Percentiles rank a stretch among this genome's conserved stretches.
These are phyloP conservation scores for Epinephelus lanceolatus DNA, from an alignment of 2,113 vertebrate species.

Conservation along the genomic window DNA sequence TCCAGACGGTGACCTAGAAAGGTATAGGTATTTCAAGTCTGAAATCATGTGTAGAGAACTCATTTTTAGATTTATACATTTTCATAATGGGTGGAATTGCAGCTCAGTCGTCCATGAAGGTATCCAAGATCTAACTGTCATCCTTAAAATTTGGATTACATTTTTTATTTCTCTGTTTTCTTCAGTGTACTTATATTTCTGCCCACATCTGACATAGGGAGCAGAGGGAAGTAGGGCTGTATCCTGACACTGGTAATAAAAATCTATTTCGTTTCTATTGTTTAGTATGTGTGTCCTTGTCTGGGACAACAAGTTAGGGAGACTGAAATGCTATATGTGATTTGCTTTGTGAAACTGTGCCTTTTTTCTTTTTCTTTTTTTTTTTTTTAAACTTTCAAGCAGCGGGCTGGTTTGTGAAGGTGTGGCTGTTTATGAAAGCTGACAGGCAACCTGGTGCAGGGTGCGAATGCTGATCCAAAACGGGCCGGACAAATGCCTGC, in stretches of 20 bases:
- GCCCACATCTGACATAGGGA: constrained; percentile 14
- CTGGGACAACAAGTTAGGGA: constrained; percentile 34
- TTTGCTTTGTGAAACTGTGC: constrained; percentile 59
- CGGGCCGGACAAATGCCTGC: constrained; percentile 74
- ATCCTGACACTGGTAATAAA: constrained; percentile 50
- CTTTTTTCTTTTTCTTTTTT: not conserved
- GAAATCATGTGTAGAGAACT: not conserved
- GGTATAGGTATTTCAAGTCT: not conserved
- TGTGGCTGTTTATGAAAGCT: constrained; percentile 67
- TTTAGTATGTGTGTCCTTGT: constrained; percentile 53
- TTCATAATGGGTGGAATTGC: not conserved
- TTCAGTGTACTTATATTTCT: not conserved
- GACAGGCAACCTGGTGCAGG: constrained; percentile 69
- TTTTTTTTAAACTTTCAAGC: constrained; percentile 5
- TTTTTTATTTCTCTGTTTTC: not conserved
- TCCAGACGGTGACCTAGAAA: not conserved
- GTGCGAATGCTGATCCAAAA: constrained; percentile 72
- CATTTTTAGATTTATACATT: not conserved
- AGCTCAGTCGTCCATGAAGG: not conserved
- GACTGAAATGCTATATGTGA: constrained; percentile 46
- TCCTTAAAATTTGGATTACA: not conserved
- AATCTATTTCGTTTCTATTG: constrained; percentile 49
- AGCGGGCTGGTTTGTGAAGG: constrained; percentile 29
- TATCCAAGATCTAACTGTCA: not conserved
- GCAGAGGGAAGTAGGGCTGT: not conserved